Percentiles rank a stretch among this genome's conserved stretches.
Conservation (phyloP, 53 echinoderm and acorn worm genomes). For the Glandiceps talaboti region DNA sequence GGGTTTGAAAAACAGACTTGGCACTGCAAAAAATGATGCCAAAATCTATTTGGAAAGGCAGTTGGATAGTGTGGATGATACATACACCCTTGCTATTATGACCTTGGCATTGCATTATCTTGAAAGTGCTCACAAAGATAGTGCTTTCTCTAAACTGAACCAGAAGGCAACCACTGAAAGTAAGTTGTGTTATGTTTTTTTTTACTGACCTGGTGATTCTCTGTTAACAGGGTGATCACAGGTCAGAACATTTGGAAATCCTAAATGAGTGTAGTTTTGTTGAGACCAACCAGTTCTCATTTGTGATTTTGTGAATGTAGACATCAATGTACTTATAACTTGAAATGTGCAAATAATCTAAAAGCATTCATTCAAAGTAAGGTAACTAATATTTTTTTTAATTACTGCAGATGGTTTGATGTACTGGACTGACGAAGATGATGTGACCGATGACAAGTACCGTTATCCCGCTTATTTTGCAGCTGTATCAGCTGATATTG, state of each 20-base stretch:
- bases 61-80: not conserved
- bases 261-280: too few relatives aligned
- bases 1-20: not conserved
- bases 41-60: constrained; percentile 6
- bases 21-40: not conserved
- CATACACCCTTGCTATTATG: constrained; percentile 19
- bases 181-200: too few relatives aligned
- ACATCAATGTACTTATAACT: too few relatives aligned
- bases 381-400: too few relatives aligned
- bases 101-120: constrained; percentile 34
- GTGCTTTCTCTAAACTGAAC: constrained; percentile 13
- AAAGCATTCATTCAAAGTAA: too few relatives aligned
- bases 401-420: constrained; percentile 25
- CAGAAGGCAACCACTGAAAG: too few relatives aligned
- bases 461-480: constrained; percentile 27
- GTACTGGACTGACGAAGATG: constrained; percentile 18
- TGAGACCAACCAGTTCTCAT: too few relatives aligned
- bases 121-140: not conserved
- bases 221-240: too few relatives aligned
- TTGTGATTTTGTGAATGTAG: too few relatives aligned
- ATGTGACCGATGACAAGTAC: constrained; percentile 3
- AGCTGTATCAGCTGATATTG: constrained; percentile 38
- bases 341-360: too few relatives aligned
- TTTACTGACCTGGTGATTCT: too few relatives aligned
- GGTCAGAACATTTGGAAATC: too few relatives aligned